Base-by-base conservation (phyloP, 2,888 invertebrate species). In the Cantharis lateralis region DNA sequence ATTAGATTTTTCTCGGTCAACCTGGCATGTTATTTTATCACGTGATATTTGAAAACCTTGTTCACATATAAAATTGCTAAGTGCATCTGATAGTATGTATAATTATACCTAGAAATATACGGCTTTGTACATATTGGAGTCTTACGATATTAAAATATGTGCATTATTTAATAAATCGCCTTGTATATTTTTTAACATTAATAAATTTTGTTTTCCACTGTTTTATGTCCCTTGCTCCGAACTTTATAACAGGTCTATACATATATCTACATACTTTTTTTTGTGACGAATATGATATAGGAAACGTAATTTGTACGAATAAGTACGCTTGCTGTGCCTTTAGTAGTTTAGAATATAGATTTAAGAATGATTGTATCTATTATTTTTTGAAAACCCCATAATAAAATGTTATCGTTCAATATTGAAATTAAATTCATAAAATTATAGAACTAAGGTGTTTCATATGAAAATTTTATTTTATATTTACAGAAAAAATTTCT, bases 311-410 rank as follows among this genome's bases (percentile, higher is more conserved):
- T 84, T 83, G 87, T 87, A 87, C 87, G 84, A 80, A 83, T 85
- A 85, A 87, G 88, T 88, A 88, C 88, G 86, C 87, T 88, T 88
- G 86, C 87, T 87, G 88, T 88, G 88, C 88, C 88, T 88, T 88
- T 86, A 83, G 84, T 86, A 87, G 86, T 82, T 80, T 82, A 81
- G 79, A 75, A 83, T 84, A 83, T 86, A 86, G 85, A 84, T 75
- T 80, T 85, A 85, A 84, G 83, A 85, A 85, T 84, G 83, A 86
- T 78, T 87, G 86, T 87, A 88, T 86, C 85, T 84, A 85, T 80
- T 87, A 87, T 87, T 87, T 88, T 88, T 87, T 84, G 85, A 87
- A 84, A 81, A 84, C 81, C 81, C 80, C 82, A 84, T n/a, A 48
- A 86, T 84, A 84, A 85, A 85, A 84, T 80, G 71, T 68, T 61